A percentile compares a stretch with the other conserved stretches of the same genome.
Conservation (phyloP, 2,888 invertebrate genomes). For the Rapana venosa region DNA sequence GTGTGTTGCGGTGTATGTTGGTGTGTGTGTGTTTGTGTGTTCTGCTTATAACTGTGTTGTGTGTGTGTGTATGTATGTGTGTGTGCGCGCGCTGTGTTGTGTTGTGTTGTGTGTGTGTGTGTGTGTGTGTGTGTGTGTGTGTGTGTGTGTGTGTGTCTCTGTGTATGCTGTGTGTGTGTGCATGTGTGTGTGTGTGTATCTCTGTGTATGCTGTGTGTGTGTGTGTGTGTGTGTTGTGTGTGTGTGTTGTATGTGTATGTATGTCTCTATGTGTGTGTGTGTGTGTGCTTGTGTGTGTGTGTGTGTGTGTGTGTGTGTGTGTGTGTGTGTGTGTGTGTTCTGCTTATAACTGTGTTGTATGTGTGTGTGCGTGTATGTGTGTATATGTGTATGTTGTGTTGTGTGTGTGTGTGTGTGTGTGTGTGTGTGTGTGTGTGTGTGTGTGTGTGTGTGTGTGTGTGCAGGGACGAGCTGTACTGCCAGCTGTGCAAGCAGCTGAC, state of each 20-base stretch:
- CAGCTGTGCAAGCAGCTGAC: conserved; percentile 72
- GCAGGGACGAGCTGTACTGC: conserved; percentile 71
- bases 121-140: conserved; percentile 22
- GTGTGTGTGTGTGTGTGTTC: background rate
- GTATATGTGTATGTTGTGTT: background rate
- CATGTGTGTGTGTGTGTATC: conserved; percentile 5
- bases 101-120: conserved; percentile 13
- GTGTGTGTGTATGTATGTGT: conserved; percentile 16
- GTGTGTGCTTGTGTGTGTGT: background rate
- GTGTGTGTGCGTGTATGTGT: conserved; percentile 2
- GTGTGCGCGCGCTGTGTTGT: no score
- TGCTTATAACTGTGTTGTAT: background rate
- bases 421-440: conserved; percentile 6
- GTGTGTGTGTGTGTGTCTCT: background rate
- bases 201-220: background rate
- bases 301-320: conserved; percentile 24
- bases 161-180: background rate
- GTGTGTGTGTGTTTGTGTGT: background rate
- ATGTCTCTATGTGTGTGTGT: background rate
- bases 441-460: conserved; percentile 26
- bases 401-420: background rate
- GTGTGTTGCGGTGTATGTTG: no score
- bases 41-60: background rate
- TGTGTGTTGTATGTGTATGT: background rate
- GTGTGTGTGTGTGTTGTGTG: conserved; percentile 13